Base-by-base conservation (phyloP, 2,113 vertebrate genomes). In the Strix aluco region DNA sequence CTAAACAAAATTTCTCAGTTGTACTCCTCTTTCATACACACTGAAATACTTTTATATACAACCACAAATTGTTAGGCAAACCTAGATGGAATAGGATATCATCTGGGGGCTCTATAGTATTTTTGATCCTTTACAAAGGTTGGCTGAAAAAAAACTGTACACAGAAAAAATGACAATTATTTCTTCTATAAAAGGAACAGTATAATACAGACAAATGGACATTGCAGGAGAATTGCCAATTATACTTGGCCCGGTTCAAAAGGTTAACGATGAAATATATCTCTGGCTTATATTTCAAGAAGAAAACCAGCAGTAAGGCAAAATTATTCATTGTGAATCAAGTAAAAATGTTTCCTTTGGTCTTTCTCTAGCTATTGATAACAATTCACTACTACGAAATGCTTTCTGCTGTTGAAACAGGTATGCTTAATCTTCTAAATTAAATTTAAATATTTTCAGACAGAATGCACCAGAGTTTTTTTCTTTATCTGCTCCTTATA, bases 221-320 rank as follows among this genome's bases (percentile, higher is more conserved):
- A 0, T 79, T 91, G 91, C 83, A 87, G 70, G 84, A 92, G 89
- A 87, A 94, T 97, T 92, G 93, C 94, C 92, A 95, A 95, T 95
- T 95, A 94, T 81, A 82, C 70, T 92, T 89, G 86, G 86, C 66
- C 92, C 0, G 3, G 88, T 92, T 96, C 95, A 91, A 90, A 86
- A 97, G 88, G 96, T 94, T 96, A 97, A 95, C 81, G 81, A 95
- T 91, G 58, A 95, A 97, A 94, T 92, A 92, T 72, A 87, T 87
- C 84, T 83, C 80, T 77, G 54, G 81, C 66, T 95, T 86, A 89
- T 86, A 95, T 94, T 94, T 95, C 86, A 89, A 94, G 81, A 94
- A 85, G 70, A 85, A 95, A 97, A 95, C 89, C 66, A 92, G 81
- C 92, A 92, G 58, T 72, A 82, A 89, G 42, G 58, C 40, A 94